phyloP scores from a whole-genome alignment of 1,140 invertebrate species.

The Acromyrmex heyeri region DNA sequence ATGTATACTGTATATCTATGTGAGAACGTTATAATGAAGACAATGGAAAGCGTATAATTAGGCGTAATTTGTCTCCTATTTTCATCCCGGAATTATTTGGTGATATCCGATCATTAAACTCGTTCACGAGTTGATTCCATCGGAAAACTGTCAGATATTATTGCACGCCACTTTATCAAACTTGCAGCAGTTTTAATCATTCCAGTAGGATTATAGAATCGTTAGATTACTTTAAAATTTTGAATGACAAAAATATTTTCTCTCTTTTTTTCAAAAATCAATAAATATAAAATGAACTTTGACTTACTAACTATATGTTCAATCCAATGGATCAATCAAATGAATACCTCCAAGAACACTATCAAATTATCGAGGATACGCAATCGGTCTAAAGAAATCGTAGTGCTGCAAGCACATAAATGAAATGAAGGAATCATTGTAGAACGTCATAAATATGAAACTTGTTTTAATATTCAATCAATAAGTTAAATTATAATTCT shows the following conservation, averaged over 20 bases:
- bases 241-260: constrained; percentile 15
- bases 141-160: constrained; percentile 27
- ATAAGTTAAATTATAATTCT: not conserved
- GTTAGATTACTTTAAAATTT: constrained; percentile 23
- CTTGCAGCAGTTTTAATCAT: not conserved
- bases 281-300: not conserved
- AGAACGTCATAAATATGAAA: not conserved
- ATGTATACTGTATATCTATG: too few species aligned
- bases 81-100: not conserved
- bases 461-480: not conserved
- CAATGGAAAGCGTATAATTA: not conserved
- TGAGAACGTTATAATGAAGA: not conserved
- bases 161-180: not conserved
- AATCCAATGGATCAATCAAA: not conserved
- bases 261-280: not conserved
- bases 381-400: not conserved
- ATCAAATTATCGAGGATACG: constrained; percentile 26
- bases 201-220: not conserved
- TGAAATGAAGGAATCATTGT: not conserved
- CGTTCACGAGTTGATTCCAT: not conserved
- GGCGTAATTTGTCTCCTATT: not conserved
- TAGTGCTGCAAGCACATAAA: not conserved
- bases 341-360: not conserved
- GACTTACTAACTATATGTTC: not conserved
- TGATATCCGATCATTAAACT: not conserved